Evolutionary conservation across 2,888 invertebrate genomes (phyloP).

Genomic region (Napeogenes inachia): DNA sequence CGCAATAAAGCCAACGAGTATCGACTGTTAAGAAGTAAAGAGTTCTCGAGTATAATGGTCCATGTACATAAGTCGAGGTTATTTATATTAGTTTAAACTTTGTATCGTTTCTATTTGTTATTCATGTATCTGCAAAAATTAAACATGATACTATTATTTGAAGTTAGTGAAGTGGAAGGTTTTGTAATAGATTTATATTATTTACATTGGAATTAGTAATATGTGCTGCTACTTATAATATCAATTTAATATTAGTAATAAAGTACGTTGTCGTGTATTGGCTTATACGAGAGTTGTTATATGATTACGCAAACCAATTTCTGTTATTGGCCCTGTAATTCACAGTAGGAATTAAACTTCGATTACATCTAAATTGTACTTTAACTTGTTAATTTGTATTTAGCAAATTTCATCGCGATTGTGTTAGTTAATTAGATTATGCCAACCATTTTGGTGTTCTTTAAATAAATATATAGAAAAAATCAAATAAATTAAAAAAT

Average conservation of each 20-base stretch:
- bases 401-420: not conserved
- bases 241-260: not conserved
- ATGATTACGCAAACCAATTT: conserved; percentile 13
- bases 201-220: not conserved
- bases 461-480: not conserved
- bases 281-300: conserved; percentile 6
- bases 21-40: conserved; percentile 77
- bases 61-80: conserved; percentile 40
- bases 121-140: conserved; percentile 15
- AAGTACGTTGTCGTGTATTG: not conserved
- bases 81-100: conserved; percentile 40
- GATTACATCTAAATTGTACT: conserved; percentile 1
- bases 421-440: not conserved
- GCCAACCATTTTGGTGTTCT: not conserved
- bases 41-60: conserved; percentile 57
- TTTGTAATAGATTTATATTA: no score
- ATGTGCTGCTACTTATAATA: not conserved
- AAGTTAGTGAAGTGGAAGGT: no score
- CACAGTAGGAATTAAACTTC: conserved; percentile 14
- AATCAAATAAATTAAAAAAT: conserved; percentile 1
- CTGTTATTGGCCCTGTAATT: conserved; percentile 11
- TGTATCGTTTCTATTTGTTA: conserved; percentile 25
- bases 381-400: not conserved
- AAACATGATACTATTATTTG: not conserved
- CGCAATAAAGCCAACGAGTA: conserved; percentile 75